Evolutionary conservation across 1,140 invertebrate genomes (phyloP), one percentile per base, ranked within the genome.

Genomic region (Aphaenogaster ashmeadi): DNA sequence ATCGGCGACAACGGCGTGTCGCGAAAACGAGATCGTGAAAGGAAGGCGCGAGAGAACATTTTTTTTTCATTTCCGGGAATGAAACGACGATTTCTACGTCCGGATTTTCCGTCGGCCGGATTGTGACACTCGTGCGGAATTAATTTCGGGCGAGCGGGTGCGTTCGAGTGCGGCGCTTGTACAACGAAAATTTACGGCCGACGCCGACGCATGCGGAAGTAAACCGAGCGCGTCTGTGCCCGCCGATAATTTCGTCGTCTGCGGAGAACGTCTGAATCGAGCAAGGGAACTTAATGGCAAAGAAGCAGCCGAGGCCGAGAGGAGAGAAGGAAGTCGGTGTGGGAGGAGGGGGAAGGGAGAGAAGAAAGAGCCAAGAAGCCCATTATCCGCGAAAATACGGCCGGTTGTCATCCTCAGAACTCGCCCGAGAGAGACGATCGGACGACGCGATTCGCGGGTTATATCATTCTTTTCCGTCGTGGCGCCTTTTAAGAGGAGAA

Each of bases 351-450:
- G 33, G 52, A 66, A 27, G 36, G 47, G 85, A 71, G 85, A 77
- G 83, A 89, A 88, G 87, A 89, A 87, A 90, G 41, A 83, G 79
- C 84, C 84, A 71, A 64, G 88, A 54, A 86, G 67, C 38, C 89
- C 89, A 92, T 93, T 93, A 93, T 93, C 90, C 87, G 72, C 58
- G 88, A 89, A 93, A 93, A 92, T 93, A 93, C 90, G 88, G 86
- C 60, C 64, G 88, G 91, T 93, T 91, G 89, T 93, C 92, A 93
- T 91, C 89, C 60, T 81, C 92, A 92, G 92, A 87, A 56, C 64
- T 75, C 75, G 78, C 36, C 21, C 38, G 58, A 56, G 66, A 69
- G 66, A 86, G 86, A 90, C 84, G 84, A 84, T 79, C 50, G 71
- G 50, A 79, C 60, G 79, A 64, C 69, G 67, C n/a, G 27, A 77